Conservation (phyloP, 2,113 vertebrate genomes). For the Capra hircus region DNA sequence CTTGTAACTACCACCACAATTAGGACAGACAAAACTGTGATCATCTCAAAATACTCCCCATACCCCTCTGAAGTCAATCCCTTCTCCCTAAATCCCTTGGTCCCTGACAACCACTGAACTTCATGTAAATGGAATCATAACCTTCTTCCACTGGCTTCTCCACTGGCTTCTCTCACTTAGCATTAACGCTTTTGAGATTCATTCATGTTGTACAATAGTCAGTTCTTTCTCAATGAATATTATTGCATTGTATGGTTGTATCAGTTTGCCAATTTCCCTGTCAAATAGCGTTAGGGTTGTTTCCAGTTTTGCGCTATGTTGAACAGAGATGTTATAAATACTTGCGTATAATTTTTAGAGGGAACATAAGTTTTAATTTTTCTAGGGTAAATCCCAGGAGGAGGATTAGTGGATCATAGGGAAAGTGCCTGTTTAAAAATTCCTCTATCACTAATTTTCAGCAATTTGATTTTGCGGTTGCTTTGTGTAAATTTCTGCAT, state of each 20-base stretch:
- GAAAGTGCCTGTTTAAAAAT: neutral
- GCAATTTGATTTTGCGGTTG: neutral
- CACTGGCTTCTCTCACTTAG: neutral
- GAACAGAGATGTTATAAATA: neutral
- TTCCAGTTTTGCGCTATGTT: neutral
- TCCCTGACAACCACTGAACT: neutral
- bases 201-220: neutral
- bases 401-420: neutral
- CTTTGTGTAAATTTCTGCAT: neutral
- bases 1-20: neutral
- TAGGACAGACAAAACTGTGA: neutral
- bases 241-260: neutral
- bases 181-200: neutral
- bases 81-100: neutral
- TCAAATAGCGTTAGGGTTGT: neutral
- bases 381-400: neutral
- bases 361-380: neutral
- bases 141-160: neutral
- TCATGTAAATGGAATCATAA: neutral
- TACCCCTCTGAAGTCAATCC: neutral
- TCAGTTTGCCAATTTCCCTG: neutral
- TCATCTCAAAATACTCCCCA: neutral
- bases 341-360: neutral
- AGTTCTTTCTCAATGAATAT: neutral
- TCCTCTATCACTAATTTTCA: neutral